Percentiles rank a stretch among this genome's conserved stretches.
These are phyloP conservation scores for Hiodon tergisus DNA, from an alignment of 2,113 vertebrate genomes.

Conservation along the genomic window DNA sequence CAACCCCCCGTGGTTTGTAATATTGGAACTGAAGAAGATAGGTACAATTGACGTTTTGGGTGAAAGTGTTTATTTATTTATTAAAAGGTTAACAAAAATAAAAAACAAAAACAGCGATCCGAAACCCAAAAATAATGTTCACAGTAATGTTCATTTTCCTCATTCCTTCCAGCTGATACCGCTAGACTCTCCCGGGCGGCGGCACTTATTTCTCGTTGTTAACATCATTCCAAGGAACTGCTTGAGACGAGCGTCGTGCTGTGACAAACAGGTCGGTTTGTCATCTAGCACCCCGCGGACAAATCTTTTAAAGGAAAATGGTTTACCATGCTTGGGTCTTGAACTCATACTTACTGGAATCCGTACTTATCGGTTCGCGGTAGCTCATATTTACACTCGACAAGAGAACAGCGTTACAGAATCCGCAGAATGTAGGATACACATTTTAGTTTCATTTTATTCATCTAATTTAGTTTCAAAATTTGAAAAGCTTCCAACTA, in stretches of 20 bases:
- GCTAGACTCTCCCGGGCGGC: conserved; percentile 19
- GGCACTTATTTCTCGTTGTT: conserved; percentile 24
- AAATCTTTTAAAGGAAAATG: background rate
- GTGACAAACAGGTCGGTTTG: background rate
- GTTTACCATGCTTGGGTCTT: background rate
- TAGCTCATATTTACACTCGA: no score
- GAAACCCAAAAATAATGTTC: background rate
- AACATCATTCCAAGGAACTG: conserved; percentile 27
- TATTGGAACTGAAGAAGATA: no score
- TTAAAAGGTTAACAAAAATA: no score
- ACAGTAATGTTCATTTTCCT: conserved; percentile 11
- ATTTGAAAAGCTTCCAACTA: no score
- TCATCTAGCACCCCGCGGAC: background rate
- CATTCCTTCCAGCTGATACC: conserved; percentile 26
- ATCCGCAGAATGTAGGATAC: no score
- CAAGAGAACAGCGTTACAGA: background rate
- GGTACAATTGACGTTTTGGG: no score
- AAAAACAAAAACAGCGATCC: no score
- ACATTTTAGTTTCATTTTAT: no score
- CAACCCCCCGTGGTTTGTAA: no score
- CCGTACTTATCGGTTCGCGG: no score
- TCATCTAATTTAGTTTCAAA: no score
- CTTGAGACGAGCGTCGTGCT: background rate
- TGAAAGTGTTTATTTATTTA: no score
- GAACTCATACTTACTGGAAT: background rate